Base-by-base conservation (phyloP, 2,113 vertebrate genomes). In the Progne subis region DNA sequence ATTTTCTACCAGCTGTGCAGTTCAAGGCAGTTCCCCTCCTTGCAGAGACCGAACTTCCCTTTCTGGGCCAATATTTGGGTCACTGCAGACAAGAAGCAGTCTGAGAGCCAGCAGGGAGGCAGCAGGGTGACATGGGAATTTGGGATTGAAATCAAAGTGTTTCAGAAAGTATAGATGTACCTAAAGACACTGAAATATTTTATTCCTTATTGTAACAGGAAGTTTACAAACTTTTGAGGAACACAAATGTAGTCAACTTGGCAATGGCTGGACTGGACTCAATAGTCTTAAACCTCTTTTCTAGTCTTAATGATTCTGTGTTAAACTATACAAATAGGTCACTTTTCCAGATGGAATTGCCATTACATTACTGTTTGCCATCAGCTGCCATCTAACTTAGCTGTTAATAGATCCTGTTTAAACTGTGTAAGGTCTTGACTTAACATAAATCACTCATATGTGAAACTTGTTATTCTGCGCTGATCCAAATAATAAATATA, bases 401-500 rank as follows among this genome's bases (percentile, higher is more conserved):
- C 28, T 60, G 12, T 34, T 57, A 57, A 76, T 4, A 53, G 59
- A 68, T 65, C 17, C 60, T 77, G 28, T n/a, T 59, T 34, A 86
- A 94, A 78, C 5, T 87, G 8, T 43, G 3, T 65, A 44, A 67
- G 21, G 32, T 70, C 26, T 92, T 59, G 43, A 59, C 52, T 64
- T 86, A 77, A 81, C 21, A 70, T 82, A 82, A 78, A 89, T 94
- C 69, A 92, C 31, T 93, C 29, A 41, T 12, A 78, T 12, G 26
- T 1, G 5, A 90, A 88, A 56, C 24, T 53, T 68, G 8, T 34
- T 79, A 14, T 63, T 88, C 47, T 91, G 55, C 59, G 50, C 37
- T 44, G 28, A 78, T 84, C 46, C 20, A 95, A 86, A 86, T 78
- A 90, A 88, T 88, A 87, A 72, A 94, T 82, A 80, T 65, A 92